Percentiles rank a stretch among this genome's conserved stretches.
phyloP scores from a whole-genome alignment of 2,797 vertebrate species.

The Anas bahamensis region DNA sequence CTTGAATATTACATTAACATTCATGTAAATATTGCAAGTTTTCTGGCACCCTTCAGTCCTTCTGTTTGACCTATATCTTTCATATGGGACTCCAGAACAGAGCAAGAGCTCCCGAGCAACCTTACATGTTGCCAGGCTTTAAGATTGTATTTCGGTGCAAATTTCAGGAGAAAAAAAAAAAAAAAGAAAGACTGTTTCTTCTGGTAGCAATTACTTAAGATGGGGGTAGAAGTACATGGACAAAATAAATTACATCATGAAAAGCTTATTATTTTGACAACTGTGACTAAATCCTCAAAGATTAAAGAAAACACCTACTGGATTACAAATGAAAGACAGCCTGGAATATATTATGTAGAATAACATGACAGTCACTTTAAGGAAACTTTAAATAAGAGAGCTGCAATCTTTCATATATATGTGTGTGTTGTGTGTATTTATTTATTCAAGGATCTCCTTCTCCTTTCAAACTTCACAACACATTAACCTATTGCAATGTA shows the following conservation, averaged over 20 bases:
- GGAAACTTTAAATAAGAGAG: not conserved
- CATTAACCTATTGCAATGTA: not conserved
- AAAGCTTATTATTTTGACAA: slow-evolving; percentile 61
- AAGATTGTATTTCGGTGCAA: not conserved
- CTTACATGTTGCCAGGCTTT: accelerated
- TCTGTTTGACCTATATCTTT: not conserved
- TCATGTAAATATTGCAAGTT: not conserved
- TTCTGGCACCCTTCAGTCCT: not conserved
- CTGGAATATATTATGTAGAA: slow-evolving; percentile 28
- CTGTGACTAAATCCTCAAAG: slow-evolving; percentile 38
- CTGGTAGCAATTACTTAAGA: not conserved
- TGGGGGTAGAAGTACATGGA: not conserved
- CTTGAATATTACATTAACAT: not conserved
- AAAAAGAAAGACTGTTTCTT: not conserved
- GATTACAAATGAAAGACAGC: slow-evolving; percentile 46
- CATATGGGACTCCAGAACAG: not conserved
- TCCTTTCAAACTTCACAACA: not conserved
- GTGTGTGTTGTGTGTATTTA: not conserved
- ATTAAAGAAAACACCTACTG: slow-evolving; percentile 37
- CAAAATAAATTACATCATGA: not conserved
- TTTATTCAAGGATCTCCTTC: not conserved
- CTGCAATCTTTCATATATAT: not conserved
- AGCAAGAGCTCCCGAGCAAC: not conserved
- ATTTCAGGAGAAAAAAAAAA: not conserved
- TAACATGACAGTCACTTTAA: not conserved